Conservation (phyloP, 2,888 invertebrate species). For the Ligdia adustata region DNA sequence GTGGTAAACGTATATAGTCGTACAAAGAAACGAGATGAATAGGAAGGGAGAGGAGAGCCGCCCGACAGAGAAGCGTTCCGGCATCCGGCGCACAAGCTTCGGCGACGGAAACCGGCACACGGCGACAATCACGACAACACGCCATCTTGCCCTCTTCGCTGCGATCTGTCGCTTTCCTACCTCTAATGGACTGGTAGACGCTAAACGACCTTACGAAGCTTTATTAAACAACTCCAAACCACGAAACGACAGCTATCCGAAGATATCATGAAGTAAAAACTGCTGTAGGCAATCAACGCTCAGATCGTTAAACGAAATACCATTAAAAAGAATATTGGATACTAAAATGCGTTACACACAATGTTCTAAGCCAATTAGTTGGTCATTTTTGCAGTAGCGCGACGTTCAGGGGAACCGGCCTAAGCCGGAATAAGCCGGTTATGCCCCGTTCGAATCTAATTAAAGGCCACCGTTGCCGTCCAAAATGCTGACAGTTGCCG, state of each 20-base stretch:
- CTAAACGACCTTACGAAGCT: slow-evolving; percentile 36
- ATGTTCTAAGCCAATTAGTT: slow-evolving; percentile 82
- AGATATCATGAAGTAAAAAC: slow-evolving; percentile 21
- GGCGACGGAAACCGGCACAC: slow-evolving; percentile 56
- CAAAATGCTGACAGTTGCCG: slow-evolving; percentile 77
- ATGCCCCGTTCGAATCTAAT: slow-evolving; percentile 80
- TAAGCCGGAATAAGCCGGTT: slow-evolving; percentile 81
- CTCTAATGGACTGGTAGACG: slow-evolving; percentile 46
- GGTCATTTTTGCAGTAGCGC: slow-evolving; percentile 78
- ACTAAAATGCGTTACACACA: slow-evolving; percentile 73
- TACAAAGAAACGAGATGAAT: slow-evolving; percentile 58
- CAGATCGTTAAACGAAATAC: slow-evolving; percentile 58
- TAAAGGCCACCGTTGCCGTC: slow-evolving; percentile 75
- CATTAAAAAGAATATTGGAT: slow-evolving; percentile 73
- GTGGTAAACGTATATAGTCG: slow-evolving; percentile 44
- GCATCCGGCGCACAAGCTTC: slow-evolving; percentile 63
- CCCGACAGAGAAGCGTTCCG: slow-evolving; percentile 45
- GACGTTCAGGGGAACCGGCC: slow-evolving; percentile 66
- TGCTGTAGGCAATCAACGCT: slow-evolving; percentile 29
- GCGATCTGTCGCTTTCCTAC: slow-evolving; percentile 45
- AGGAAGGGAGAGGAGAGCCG: slow-evolving; percentile 37
- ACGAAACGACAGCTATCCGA: slow-evolving; percentile 16
- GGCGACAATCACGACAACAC: slow-evolving; percentile 57
- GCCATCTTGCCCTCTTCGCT: slow-evolving; percentile 51
- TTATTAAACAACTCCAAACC: slow-evolving; percentile 36